phyloP scores from a whole-genome alignment of 2,113 vertebrate genomes.

The Triplophysa dalaica region DNA sequence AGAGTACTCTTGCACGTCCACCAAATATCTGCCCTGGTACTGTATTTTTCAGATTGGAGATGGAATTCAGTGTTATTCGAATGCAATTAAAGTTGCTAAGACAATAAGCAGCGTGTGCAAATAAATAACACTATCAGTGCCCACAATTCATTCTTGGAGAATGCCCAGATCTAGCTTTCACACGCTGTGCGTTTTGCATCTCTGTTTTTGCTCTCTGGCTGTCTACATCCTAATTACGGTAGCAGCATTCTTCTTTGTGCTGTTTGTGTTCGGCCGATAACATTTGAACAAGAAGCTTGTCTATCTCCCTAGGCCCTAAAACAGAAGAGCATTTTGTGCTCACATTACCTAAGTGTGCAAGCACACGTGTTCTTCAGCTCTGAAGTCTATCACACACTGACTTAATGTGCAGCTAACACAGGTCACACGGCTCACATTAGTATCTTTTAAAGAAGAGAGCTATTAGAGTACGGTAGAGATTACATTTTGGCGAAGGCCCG shows the following conservation, averaged over 20 bases:
- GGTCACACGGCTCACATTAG: no score
- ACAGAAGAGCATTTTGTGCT: background rate
- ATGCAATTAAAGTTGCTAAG: no score
- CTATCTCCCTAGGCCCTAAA: background rate
- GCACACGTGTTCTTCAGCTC: background rate
- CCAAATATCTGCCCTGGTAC: no score
- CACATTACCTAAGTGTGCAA: background rate
- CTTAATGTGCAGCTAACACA: background rate
- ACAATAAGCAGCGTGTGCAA: background rate
- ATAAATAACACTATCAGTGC: background rate
- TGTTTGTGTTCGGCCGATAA: conserved; percentile 10
- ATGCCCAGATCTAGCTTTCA: background rate
- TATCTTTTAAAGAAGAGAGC: no score
- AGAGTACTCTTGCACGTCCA: no score
- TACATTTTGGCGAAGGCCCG: no score
- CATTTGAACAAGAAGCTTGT: background rate
- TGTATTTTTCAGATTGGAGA: no score
- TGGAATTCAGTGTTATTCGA: no score
- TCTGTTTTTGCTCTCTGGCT: background rate
- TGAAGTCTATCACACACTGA: background rate
- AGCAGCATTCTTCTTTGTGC: background rate
- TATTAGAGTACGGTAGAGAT: no score
- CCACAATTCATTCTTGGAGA: background rate
- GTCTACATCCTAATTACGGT: conserved; percentile 15
- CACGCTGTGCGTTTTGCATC: background rate